These are phyloP conservation scores for Hydrophis major DNA, from an alignment of 2,797 vertebrate genomes.

Conservation along the genomic window DNA sequence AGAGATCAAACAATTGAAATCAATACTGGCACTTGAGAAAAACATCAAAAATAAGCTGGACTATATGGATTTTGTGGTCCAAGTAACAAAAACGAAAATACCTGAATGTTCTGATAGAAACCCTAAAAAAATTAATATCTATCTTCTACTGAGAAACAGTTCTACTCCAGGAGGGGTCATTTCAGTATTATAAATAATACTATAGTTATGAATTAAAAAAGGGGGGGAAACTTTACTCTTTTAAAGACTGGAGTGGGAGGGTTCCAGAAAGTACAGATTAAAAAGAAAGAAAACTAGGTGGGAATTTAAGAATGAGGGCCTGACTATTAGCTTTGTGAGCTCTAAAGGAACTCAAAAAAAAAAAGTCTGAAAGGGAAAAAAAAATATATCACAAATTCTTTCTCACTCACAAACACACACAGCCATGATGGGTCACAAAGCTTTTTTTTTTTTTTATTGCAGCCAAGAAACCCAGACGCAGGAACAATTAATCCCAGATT, in stretches of 20 bases:
- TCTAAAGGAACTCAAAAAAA: constrained; percentile 13
- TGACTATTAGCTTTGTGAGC: constrained; percentile 20
- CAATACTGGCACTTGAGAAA: too few species aligned
- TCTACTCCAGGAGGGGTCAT: not conserved
- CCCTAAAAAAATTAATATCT: not conserved
- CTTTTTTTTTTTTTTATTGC: constrained; percentile 28
- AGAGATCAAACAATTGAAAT: not conserved
- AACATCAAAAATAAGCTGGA: not conserved
- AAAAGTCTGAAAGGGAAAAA: not conserved
- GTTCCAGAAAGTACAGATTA: not conserved
- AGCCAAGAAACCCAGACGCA: constrained; percentile 69
- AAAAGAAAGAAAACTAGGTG: not conserved
- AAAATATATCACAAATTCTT: not conserved
- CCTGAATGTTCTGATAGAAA: not conserved
- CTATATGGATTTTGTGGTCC: not conserved
- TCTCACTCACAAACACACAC: not conserved
- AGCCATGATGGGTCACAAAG: constrained; percentile 48
- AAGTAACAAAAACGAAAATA: not conserved
- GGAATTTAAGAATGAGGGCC: constrained; percentile 31
- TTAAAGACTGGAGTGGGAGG: too few species aligned
- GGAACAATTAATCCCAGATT: constrained; percentile 78
- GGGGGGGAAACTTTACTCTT: too few species aligned
- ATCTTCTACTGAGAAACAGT: not conserved
- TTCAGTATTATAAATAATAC: constrained; percentile 7
- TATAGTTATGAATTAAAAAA: too few species aligned